These are phyloP conservation scores for Metallyticus violacea DNA, from an alignment of 2,888 invertebrate species.

Conservation along the genomic window DNA sequence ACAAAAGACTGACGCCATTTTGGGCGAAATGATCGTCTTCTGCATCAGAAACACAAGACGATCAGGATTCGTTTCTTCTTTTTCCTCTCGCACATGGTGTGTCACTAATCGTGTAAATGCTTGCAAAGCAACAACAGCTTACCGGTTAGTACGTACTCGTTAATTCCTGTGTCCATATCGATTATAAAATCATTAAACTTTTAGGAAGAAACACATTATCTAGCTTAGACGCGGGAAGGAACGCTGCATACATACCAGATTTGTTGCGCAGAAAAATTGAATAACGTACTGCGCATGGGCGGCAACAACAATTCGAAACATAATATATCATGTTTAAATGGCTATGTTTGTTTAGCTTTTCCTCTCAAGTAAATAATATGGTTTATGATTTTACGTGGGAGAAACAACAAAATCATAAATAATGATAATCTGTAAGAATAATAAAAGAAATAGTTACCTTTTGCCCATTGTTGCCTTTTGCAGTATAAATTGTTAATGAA, in stretches of 20 bases:
- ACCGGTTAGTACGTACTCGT: not conserved
- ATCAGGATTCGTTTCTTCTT: slow-evolving; percentile 26
- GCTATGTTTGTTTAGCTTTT: not conserved
- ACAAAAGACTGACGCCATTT: slow-evolving; percentile 29
- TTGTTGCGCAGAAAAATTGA: slow-evolving; percentile 19
- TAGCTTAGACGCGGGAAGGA: not conserved
- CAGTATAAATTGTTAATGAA: not conserved
- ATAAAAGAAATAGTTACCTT: not conserved
- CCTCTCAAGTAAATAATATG: not conserved
- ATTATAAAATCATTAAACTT: not conserved
- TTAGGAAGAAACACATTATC: not conserved
- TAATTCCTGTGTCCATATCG: not conserved
- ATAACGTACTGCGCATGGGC: slow-evolving; percentile 18
- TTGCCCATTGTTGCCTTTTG: not conserved
- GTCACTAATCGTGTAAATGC: not conserved
- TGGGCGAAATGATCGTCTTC: slow-evolving; percentile 26
- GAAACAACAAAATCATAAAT: not conserved
- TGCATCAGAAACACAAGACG: slow-evolving; percentile 28
- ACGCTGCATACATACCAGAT: slow-evolving; percentile 4
- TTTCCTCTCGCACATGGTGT: not conserved
- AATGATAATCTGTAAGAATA: not conserved
- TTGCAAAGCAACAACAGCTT: not conserved
- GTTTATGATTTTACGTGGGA: not conserved
- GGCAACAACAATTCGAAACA: slow-evolving; percentile 5
- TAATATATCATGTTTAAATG: not conserved